phyloP scores from a whole-genome alignment of 1,140 invertebrate genomes.

The Anastatus disparis region DNA sequence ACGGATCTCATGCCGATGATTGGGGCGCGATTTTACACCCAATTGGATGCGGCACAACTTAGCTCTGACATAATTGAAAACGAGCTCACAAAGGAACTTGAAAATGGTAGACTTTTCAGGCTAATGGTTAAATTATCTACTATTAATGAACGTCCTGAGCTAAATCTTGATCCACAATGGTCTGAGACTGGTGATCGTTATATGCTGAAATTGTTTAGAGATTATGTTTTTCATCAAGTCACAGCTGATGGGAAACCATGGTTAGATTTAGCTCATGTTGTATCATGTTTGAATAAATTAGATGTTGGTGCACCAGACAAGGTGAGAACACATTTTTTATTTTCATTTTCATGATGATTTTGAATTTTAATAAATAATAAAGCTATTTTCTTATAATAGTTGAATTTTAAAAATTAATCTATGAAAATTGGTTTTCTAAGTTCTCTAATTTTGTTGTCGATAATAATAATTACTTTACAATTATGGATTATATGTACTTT shows the following conservation, averaged over 20 bases:
- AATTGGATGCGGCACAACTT: conserved; percentile 89
- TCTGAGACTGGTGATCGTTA: conserved; percentile 97
- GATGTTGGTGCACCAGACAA: conserved; percentile 89
- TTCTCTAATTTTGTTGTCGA: too few relatives aligned
- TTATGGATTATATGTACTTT: too few relatives aligned
- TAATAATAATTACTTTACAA: too few relatives aligned
- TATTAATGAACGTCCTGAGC: conserved; percentile 94
- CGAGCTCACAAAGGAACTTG: conserved; percentile 91
- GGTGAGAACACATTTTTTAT: too few relatives aligned
- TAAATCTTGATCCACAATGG: conserved; percentile 94
- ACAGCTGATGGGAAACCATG: conserved; percentile 92
- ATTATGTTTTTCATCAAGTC: conserved; percentile 96
- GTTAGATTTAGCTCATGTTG: conserved; percentile 95
- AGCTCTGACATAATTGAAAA: conserved; percentile 90
- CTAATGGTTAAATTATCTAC: conserved; percentile 90
- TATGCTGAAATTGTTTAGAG: conserved; percentile 97
- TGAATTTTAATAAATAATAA: too few relatives aligned
- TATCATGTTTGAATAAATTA: conserved; percentile 94
- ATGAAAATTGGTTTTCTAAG: too few relatives aligned
- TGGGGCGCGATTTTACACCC: conserved; percentile 95
- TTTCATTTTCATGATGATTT: too few relatives aligned
- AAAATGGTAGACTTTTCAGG: conserved; percentile 92
- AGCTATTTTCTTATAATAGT: too few relatives aligned
- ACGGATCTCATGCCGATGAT: conserved; percentile 99
- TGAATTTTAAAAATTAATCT: too few relatives aligned